Evolutionary conservation across 2,888 invertebrate species (phyloP).

Genomic region (Drosophila macrospina): DNA sequence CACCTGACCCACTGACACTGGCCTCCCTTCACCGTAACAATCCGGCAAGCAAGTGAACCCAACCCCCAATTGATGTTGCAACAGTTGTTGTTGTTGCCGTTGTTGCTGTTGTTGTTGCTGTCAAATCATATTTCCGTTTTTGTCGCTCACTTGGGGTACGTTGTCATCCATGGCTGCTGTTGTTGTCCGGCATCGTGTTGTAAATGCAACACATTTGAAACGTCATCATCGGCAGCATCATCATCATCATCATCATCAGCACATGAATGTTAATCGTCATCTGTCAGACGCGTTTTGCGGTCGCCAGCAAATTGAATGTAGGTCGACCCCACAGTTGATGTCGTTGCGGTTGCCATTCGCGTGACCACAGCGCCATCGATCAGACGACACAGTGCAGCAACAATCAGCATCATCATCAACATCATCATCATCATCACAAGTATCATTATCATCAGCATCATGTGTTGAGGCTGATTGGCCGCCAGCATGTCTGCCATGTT

Average conservation of each 20-base stretch:
- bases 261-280: constrained; percentile 69
- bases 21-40: constrained; percentile 62
- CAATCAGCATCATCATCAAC: no score
- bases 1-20: constrained; percentile 33
- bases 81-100: constrained; percentile 13
- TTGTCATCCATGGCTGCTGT: constrained; percentile 17
- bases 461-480: constrained; percentile 55
- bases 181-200: constrained; percentile 29
- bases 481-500: constrained; percentile 68
- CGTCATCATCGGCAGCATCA: constrained; percentile 7
- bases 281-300: constrained; percentile 79
- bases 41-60: constrained; percentile 26
- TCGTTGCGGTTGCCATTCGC: constrained; percentile 66
- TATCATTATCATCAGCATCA: constrained; percentile 1
- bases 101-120: constrained; percentile 23
- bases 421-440: constrained; percentile 8
- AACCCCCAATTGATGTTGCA: constrained; percentile 31
- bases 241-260: constrained; percentile 27
- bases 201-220: constrained; percentile 36
- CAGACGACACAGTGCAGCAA: constrained; percentile 45
- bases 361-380: constrained; percentile 78
- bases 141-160: constrained; percentile 50
- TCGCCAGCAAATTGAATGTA: constrained; percentile 77
- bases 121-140: constrained; percentile 78
- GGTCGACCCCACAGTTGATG: constrained; percentile 60